Conservation (phyloP, 2,888 invertebrate species). For the Dryomyza anilis region DNA sequence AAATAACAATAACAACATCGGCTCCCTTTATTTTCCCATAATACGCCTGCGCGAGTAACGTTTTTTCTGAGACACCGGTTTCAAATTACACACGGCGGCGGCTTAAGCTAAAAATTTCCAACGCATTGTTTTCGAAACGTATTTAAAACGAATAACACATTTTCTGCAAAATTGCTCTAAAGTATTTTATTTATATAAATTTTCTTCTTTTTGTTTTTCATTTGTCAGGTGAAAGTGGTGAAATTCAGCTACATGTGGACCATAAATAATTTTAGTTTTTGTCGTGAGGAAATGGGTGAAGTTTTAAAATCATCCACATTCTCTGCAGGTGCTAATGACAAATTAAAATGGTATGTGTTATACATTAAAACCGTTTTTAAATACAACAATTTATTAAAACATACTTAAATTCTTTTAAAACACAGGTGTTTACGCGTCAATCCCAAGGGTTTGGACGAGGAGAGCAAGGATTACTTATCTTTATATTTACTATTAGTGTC, state of each 20-base stretch:
- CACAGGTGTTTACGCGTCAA: slow-evolving; percentile 96
- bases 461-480: slow-evolving; percentile 99
- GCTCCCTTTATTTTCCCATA: no score
- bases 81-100: not conserved
- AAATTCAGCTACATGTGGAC: slow-evolving; percentile 99
- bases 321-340: slow-evolving; percentile 99
- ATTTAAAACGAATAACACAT: no score
- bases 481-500: slow-evolving; percentile 98
- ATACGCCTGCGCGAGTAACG: not conserved
- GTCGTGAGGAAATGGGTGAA: slow-evolving; percentile 99
- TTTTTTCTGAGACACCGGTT: not conserved
- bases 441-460: slow-evolving; percentile 99
- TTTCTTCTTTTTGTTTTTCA: slow-evolving; percentile 15
- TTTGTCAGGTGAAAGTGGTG: slow-evolving; percentile 94
- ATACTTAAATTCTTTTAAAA: not conserved
- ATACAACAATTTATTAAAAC: not conserved
- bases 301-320: slow-evolving; percentile 99
- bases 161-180: no score
- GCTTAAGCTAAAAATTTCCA: no score
- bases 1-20: not conserved
- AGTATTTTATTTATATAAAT: no score
- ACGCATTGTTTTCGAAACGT: no score
- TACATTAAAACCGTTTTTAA: no score
- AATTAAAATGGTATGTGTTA: slow-evolving; percentile 88
- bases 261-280: slow-evolving; percentile 99